Evolutionary conservation across 1,140 invertebrate genomes (phyloP).

Genomic region (Orussus abietinus): DNA sequence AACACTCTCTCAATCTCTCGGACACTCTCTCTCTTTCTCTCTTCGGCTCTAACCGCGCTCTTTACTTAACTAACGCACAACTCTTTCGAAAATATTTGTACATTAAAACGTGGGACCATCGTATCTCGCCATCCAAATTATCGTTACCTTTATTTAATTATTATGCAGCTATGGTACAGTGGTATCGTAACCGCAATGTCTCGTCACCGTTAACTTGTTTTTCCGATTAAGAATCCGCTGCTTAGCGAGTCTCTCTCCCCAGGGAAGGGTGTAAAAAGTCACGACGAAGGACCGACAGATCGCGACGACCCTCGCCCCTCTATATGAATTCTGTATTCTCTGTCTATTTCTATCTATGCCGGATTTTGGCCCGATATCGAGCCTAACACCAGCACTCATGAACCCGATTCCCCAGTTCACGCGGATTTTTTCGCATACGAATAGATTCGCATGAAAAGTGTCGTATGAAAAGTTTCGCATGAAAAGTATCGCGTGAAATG

Average conservation of each 20-base stretch:
- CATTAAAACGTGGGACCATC: conserved; percentile 50
- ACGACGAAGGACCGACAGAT: no score
- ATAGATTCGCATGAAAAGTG: no score
- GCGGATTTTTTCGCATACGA: no score
- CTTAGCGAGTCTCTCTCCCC: background rate
- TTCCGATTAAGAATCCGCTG: conserved; percentile 15
- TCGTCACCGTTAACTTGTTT: conserved; percentile 35
- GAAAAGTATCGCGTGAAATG: no score
- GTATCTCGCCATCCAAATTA: conserved; percentile 45
- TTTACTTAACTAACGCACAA: conserved; percentile 52
- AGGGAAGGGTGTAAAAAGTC: no score
- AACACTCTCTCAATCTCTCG: conserved; percentile 71
- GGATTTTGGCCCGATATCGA: no score
- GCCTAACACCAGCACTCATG: no score
- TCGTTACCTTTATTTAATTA: conserved; percentile 46
- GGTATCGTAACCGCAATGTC: conserved; percentile 46
- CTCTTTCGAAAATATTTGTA: conserved; percentile 53
- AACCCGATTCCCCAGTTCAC: no score
- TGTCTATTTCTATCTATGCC: no score
- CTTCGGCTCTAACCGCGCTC: conserved; percentile 41
- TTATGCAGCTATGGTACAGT: conserved; percentile 47
- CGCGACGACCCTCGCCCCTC: no score
- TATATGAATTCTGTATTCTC: no score
- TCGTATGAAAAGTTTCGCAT: no score
- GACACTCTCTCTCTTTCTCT: conserved; percentile 62